A percentile compares a stretch with the other conserved stretches of the same genome.
Conservation (phyloP, 2,888 invertebrate genomes). For the Ophion ventricosus region DNA sequence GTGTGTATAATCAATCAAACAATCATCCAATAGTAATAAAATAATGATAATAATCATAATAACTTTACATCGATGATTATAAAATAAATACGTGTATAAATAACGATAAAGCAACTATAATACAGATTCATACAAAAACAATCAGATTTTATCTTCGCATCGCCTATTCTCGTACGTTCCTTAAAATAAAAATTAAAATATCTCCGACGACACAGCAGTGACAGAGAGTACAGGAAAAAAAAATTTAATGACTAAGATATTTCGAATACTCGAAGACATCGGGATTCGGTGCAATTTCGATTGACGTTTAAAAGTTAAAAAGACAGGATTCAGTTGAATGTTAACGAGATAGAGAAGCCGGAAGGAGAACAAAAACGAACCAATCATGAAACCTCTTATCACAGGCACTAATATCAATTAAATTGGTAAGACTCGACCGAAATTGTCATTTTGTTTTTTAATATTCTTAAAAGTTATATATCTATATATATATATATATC, state of each 20-base stretch:
- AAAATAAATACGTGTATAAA: conserved; percentile 82
- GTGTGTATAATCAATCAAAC: conserved; percentile 50
- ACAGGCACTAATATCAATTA: conserved; percentile 67
- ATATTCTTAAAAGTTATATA: conserved; percentile 61
- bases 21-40: conserved; percentile 11
- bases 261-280: conserved; percentile 56
- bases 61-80: conserved; percentile 78
- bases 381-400: conserved; percentile 60
- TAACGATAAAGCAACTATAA: conserved; percentile 82
- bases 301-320: conserved; percentile 35
- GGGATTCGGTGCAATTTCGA: conserved; percentile 69
- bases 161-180: conserved; percentile 29
- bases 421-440: conserved; percentile 66
- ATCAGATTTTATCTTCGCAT: conserved; percentile 54
- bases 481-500: not conserved
- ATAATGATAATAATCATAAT: conserved; percentile 50
- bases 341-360: conserved; percentile 33
- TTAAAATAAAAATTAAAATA: conserved; percentile 33
- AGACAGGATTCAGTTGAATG: conserved; percentile 32
- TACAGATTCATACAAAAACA: conserved; percentile 78
- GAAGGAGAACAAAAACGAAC: conserved; percentile 51
- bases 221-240: conserved; percentile 61
- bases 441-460: conserved; percentile 58
- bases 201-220: conserved; percentile 23
- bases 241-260: conserved; percentile 69